Percentiles rank a stretch among this genome's conserved stretches.
phyloP scores from a whole-genome alignment of 2,113 vertebrate genomes.

The Protomyctophum bolini region DNA sequence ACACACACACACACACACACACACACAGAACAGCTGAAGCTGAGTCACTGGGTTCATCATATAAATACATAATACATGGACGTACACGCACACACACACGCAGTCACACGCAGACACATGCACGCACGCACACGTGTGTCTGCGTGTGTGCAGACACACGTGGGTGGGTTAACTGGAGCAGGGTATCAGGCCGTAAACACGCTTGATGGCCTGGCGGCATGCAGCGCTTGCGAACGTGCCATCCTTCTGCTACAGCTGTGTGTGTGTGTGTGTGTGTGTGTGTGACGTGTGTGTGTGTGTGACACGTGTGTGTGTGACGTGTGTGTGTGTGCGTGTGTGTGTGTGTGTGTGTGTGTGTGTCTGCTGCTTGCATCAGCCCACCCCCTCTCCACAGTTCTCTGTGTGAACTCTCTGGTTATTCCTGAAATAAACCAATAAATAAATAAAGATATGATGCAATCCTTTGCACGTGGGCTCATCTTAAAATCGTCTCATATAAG shows the following conservation, averaged over 20 bases:
- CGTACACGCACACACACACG: neutral
- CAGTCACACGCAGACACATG: conserved; percentile 6
- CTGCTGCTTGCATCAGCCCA: conserved; percentile 59
- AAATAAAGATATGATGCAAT: conserved; percentile 23
- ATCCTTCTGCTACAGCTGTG: too few species aligned
- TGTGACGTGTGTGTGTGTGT: too few species aligned
- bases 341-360: conserved; percentile 22
- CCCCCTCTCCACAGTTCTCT: conserved; percentile 42
- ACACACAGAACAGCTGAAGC: conserved; percentile 49
- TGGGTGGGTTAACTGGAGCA: too few species aligned
- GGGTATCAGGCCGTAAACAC: too few species aligned
- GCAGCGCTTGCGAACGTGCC: too few species aligned
- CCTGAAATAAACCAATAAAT: conserved; percentile 20
- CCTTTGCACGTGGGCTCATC: neutral
- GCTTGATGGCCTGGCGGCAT: too few species aligned
- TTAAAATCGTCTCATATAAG: too few species aligned
- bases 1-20: too few species aligned
- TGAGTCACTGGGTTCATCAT: conserved; percentile 64
- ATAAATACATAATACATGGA: conserved; percentile 28
- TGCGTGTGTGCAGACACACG: too few species aligned
- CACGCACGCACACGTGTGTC: neutral
- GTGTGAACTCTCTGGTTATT: conserved; percentile 27
- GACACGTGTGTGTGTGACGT: conserved; percentile 31
- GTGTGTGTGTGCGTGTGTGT: conserved; percentile 19
- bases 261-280: too few species aligned